phyloP scores from a whole-genome alignment of 2,797 vertebrate genomes.

The Syngnathus acus region DNA sequence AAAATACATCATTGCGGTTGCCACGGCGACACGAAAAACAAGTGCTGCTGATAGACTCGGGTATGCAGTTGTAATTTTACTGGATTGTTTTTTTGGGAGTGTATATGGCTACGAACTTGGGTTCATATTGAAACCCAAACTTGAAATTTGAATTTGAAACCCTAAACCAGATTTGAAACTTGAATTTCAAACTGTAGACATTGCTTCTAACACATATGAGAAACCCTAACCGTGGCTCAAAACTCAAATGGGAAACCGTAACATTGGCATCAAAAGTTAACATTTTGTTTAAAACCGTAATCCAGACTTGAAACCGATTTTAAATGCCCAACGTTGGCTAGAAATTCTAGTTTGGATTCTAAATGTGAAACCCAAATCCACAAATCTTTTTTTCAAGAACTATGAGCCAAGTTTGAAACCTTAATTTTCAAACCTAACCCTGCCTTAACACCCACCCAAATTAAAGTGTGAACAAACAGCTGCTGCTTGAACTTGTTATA shows the following conservation, averaged over 20 bases:
- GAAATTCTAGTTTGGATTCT: background rate
- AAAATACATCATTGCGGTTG: background rate
- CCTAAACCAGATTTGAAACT: too few relatives aligned
- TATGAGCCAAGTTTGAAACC: background rate
- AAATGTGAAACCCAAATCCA: too few relatives aligned
- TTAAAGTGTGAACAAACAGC: background rate
- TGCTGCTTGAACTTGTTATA: conserved; percentile 16
- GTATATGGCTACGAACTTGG: too few relatives aligned
- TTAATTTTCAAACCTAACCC: background rate
- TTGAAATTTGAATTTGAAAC: background rate
- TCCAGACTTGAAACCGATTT: background rate
- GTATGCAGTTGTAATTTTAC: background rate
- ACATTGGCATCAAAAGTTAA: background rate
- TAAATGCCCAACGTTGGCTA: background rate
- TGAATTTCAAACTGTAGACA: too few relatives aligned
- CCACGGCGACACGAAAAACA: background rate
- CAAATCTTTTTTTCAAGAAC: too few relatives aligned
- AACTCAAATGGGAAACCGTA: background rate
- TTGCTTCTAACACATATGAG: too few relatives aligned
- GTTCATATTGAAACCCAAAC: too few relatives aligned
- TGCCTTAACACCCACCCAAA: background rate
- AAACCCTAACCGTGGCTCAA: background rate
- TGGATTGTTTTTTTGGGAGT: too few relatives aligned
- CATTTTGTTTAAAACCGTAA: background rate
- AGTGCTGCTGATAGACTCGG: background rate